Evolutionary conservation across 1,140 invertebrate genomes (phyloP), one percentile per base, ranked within the genome.

Genomic region (Scaptomyza pallida): DNA sequence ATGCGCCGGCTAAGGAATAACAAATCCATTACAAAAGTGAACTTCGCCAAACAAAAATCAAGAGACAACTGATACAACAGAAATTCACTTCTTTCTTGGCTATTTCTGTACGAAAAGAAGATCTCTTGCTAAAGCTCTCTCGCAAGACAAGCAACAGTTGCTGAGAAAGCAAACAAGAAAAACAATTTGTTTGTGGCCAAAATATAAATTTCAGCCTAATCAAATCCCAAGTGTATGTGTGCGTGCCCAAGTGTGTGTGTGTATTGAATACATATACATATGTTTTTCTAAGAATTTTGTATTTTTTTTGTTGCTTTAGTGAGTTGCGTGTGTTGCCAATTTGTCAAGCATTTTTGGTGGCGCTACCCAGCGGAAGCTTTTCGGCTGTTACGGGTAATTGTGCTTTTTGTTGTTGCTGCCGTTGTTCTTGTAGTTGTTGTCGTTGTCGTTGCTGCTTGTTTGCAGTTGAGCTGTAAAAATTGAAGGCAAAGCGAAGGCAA

Each of bases 1-100:
- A 91, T 91, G 8, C 86, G 77, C 47, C 80, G 79, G 73, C 91
- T 91, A 23, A 91, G 68, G 35, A 90, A 91, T 43, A 91, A 78
- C 54, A 90, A 75, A 72, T 91, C 88, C 89, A 91, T 91, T 59
- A 16, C n/a, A 21, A 17, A 33, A 52, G 12, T 19, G 45, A 67
- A 51, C 60, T 44, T 16, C n/a, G 16, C 35, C 43, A 30, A 26
- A 21, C 15, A 40, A 17, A 47, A 13, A 8, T 19, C 19, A 17
- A 17, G 13, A 55, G 3, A 51, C 15, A 26, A 71, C 61, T 71
- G 33, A 64, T n/a, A 61, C 15, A 50, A n/a, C 3, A 43, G 40
- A 23, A 23, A 13, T 30, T 8, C 26, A 30, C 1, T 9, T 30
- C 9, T 26, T 16, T 0, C 10, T 26, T 8, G 13, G 48, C 19